Conservation (phyloP, 2,797 vertebrate species). For the Rhinoraja longicauda region DNA sequence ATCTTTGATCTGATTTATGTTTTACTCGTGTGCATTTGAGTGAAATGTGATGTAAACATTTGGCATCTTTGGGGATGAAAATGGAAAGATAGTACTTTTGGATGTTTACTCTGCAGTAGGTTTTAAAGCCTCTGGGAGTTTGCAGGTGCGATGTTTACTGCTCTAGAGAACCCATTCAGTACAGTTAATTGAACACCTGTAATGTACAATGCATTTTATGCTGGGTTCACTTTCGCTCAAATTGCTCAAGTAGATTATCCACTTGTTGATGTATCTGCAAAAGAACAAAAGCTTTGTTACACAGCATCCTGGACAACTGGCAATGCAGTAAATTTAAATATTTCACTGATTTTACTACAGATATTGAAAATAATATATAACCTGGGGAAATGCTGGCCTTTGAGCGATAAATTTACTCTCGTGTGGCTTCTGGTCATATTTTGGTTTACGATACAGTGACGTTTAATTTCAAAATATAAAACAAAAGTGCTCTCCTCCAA, state of each 20-base stretch:
- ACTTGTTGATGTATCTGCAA: background rate
- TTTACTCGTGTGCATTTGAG: background rate
- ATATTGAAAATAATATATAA: background rate
- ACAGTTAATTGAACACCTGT: background rate
- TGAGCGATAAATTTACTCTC: background rate
- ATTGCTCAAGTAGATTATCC: background rate
- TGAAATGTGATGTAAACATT: background rate
- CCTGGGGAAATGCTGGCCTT: background rate
- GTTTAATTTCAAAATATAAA: background rate
- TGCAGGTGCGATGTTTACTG: background rate
- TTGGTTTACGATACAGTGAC: background rate
- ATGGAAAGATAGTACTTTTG: too few relatives aligned
- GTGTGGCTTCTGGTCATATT: background rate
- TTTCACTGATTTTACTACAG: background rate
- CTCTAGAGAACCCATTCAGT: background rate
- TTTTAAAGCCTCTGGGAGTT: background rate
- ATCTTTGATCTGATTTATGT: background rate
- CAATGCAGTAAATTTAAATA: background rate
- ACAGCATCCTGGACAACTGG: background rate
- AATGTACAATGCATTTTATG: background rate
- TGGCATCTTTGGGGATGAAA: too few relatives aligned
- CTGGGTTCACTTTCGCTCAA: background rate
- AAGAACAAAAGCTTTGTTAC: too few relatives aligned
- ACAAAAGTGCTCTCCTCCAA: too few relatives aligned
- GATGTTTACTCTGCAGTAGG: background rate